These are phyloP conservation scores for Microvelia longipes DNA, from an alignment of 1,140 invertebrate species.

Conservation along the genomic window DNA sequence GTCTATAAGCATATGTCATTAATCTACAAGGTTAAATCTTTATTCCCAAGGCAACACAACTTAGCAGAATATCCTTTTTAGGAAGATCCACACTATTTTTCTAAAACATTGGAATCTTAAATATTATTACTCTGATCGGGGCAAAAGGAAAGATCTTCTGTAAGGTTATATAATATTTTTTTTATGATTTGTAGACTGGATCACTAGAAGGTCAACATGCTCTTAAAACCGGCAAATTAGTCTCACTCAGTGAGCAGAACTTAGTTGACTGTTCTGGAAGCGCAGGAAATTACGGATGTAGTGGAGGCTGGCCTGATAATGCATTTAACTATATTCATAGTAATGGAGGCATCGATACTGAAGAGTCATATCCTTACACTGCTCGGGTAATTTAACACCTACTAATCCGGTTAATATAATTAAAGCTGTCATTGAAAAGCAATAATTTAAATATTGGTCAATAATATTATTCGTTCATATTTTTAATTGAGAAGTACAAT, in stretches of 20 bases:
- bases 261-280: conserved; percentile 80
- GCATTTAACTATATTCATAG: conserved; percentile 83
- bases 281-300: conserved; percentile 90
- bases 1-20: neutral
- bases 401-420: too few species aligned
- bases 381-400: too few species aligned
- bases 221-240: conserved; percentile 60
- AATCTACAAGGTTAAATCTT: neutral
- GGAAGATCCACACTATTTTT: neutral
- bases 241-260: conserved; percentile 94
- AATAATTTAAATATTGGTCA: too few species aligned
- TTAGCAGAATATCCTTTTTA: neutral
- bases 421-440: too few species aligned
- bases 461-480: too few species aligned
- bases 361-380: conserved; percentile 69
- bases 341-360: conserved; percentile 83
- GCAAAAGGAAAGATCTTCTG: too few species aligned
- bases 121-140: neutral
- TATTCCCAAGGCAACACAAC: neutral
- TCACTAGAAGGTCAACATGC: conserved; percentile 91
- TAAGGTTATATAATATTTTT: too few species aligned
- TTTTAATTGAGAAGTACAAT: too few species aligned
- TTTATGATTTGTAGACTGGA: conserved; percentile 69
- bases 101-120: neutral
- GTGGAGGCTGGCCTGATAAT: conserved; percentile 87